Base-by-base conservation (phyloP, 2,797 vertebrate genomes). In the Sciurus vulgaris region DNA sequence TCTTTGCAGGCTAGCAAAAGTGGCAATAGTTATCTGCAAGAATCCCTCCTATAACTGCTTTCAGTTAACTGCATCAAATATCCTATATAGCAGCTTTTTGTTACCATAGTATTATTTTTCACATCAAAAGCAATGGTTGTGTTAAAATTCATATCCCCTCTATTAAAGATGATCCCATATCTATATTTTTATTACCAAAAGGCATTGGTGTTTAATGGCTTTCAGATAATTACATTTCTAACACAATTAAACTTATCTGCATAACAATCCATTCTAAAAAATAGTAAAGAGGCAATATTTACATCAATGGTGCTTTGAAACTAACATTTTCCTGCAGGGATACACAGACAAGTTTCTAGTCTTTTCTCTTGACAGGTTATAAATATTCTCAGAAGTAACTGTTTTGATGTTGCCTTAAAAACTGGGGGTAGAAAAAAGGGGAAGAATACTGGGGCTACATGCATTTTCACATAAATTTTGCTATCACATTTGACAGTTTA, bases 401-500 rank as follows among this genome's bases (percentile, higher is more conserved):
- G 72, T 93, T 97, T 96, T 95, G 95, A 96, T 97, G 35, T 74
- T 84, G 74, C 63, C 92, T 97, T 69, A 96, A 97, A 97, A 97
- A 87, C 1, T 33, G 41, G 44, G 51, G 81, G 33, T 77, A 3
- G 88, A 78, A 20, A 70, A 88, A 56, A 96, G 96, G 24, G 26
- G 86, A 74, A 85, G 72, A 95, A 78, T 77, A 35, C 79, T 88
- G 35, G 18, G 94, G 7, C 44, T 96, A 14, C 70, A 82, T 18
- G 91, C 30, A n/a, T 83, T 94, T 86, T 88, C 96, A 70, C 92
- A 97, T 96, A 94, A 96, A 93, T 73, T 94, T 97, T 81, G 65
- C 95, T 93, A 95, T 96, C 92, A 96, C 49, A 96, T 77, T 85
- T 98, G 95, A 98, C 84, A 97, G 85, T 74, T 98, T 97, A 97